These are phyloP conservation scores for Cephus pygmeus DNA, from an alignment of 2,888 invertebrate species.

Conservation along the genomic window DNA sequence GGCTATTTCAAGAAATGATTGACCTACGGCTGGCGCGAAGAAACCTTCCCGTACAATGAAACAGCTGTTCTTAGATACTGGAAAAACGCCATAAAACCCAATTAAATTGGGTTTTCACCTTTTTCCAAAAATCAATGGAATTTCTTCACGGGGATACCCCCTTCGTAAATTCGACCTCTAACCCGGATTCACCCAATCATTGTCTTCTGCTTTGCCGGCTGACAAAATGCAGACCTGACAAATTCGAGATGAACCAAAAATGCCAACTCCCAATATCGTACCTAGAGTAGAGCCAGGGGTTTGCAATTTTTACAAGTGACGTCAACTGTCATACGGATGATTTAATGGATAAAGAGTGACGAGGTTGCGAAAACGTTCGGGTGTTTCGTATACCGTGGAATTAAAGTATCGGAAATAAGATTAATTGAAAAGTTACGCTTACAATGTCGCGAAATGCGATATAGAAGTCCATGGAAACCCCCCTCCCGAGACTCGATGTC, in stretches of 20 bases:
- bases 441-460: not conserved
- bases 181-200: too few species aligned
- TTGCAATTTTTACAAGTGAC: not conserved
- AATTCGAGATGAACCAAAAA: not conserved
- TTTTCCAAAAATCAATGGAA: not conserved
- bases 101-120: not conserved
- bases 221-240: too few species aligned
- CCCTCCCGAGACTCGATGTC: not conserved
- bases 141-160: too few species aligned
- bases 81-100: not conserved
- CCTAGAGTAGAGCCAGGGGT: too few species aligned
- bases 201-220: too few species aligned
- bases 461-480: not conserved
- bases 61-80: not conserved
- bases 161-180: too few species aligned
- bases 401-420: not conserved
- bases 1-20: not conserved
- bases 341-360: not conserved
- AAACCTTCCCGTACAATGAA: not conserved
- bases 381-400: not conserved
- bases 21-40: not conserved
- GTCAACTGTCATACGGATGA: not conserved
- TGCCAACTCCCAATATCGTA: too few species aligned
- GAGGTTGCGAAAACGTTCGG: not conserved
- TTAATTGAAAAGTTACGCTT: conserved; percentile 4